Evolutionary conservation across 2,113 vertebrate genomes (phyloP), one percentile per base, ranked within the genome.

Genomic region (Oncorhynchus keta): DNA sequence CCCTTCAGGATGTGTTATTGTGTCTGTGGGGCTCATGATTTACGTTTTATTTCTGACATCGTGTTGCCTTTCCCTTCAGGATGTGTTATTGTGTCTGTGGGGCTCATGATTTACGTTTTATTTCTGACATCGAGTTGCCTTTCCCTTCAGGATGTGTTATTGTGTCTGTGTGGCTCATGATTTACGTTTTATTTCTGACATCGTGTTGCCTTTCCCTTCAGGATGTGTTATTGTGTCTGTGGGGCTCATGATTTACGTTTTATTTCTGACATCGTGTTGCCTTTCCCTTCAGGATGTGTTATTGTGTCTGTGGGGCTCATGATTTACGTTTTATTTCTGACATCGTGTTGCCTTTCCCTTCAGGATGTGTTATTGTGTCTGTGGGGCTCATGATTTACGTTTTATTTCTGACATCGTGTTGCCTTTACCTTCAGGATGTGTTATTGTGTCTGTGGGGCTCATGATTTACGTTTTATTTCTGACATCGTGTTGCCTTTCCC

Each of bases 171-270:
- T 2, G 26, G 26, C 26, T 28, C 26, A 28, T 28, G 86, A 90
- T 90, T 89, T 92, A 90, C 49, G 16, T 14, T 55, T 1, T 45
- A 45, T 45, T 45, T 24, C 24, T 24, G 24, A 24, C 24, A 24
- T 24, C 24, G 49, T 13, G 49, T 13, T 55, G 49, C 14, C 4
- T 55, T 55, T 18, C 4, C 49, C 49, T 14, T 1, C 59, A 22
- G 18, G 11, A 62, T 3, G 59, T 62, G 11, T 62, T 62, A n/a
- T 61, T 11, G 18, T 61, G 14, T 84, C 74, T 86, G 1, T 83
- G 81, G 0, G 26, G 26, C 26, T 26, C 26, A 26, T 26, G 24
- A 18, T 24, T 24, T 24, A 16, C 49, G 16, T 16, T 55, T 1
- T 45, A 45, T 45, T 45, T 45, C 39, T 11, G 49, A 16, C 13